Conservation (phyloP, 2,888 invertebrate species). For the Brachyptera risi region DNA sequence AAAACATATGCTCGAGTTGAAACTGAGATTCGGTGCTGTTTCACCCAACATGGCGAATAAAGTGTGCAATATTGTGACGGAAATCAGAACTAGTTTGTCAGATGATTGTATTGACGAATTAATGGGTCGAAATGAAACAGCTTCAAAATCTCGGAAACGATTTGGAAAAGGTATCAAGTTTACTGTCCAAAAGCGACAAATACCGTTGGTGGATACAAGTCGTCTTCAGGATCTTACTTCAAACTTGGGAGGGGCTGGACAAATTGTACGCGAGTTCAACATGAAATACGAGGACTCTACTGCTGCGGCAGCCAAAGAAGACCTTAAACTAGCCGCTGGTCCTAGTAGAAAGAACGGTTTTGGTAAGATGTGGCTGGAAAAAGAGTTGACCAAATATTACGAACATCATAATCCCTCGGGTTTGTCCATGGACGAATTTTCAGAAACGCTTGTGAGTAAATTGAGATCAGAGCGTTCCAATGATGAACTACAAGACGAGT, state of each 20-base stretch:
- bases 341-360: conserved; percentile 39
- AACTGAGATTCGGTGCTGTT: conserved; percentile 57
- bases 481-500: conserved; percentile 71
- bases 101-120: conserved; percentile 48
- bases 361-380: conserved; percentile 54
- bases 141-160: not conserved
- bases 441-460: conserved; percentile 54
- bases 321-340: conserved; percentile 17
- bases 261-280: conserved; percentile 48
- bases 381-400: conserved; percentile 52
- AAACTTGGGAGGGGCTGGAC: conserved; percentile 1
- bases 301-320: conserved; percentile 10
- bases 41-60: conserved; percentile 50
- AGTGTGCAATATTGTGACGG: conserved; percentile 51
- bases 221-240: conserved; percentile 45
- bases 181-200: not conserved
- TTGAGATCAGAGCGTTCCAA: conserved; percentile 58
- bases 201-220: conserved; percentile 45
- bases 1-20: conserved; percentile 54
- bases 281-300: conserved; percentile 48
- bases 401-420: conserved; percentile 44
- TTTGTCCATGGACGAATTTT: conserved; percentile 56
- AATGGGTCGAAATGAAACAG: conserved; percentile 30
- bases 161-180: conserved; percentile 27
- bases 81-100: conserved; percentile 34